Percentiles rank a stretch among this genome's conserved stretches.
Evolutionary conservation across 1,140 invertebrate genomes (phyloP).

Genomic region (Chymomyza costata): DNA sequence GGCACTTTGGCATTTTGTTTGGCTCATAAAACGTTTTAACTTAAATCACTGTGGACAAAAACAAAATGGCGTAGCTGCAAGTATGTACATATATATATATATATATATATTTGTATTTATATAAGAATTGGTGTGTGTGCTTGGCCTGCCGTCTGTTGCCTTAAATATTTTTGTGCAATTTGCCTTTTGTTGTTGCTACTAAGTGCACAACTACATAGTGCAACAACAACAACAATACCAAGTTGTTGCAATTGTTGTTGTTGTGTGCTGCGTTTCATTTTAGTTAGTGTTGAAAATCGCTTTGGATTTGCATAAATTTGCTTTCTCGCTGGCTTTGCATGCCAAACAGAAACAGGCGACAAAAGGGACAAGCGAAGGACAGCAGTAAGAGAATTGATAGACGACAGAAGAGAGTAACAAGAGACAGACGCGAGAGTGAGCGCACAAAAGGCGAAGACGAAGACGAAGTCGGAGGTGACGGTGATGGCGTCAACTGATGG

Average conservation of each 20-base stretch:
- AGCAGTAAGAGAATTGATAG: no score
- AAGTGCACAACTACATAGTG: no score
- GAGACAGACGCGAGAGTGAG: no score
- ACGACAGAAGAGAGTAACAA: no score
- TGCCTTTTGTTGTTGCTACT: constrained; percentile 25
- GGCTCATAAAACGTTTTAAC: constrained; percentile 40
- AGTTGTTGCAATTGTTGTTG: constrained; percentile 4
- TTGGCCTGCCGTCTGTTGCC: constrained; percentile 27
- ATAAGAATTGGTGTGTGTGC: constrained; percentile 26
- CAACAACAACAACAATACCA: background rate
- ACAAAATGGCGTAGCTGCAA: constrained; percentile 31
- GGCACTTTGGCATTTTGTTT: constrained; percentile 13
- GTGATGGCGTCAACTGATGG: no score
- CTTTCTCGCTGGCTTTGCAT: constrained; percentile 50
- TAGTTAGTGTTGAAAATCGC: constrained; percentile 70
- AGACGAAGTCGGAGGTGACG: background rate
- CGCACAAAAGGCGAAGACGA: background rate
- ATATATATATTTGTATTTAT: constrained; percentile 17
- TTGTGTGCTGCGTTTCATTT: constrained; percentile 46
- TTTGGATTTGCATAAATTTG: constrained; percentile 71
- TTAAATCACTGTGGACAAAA: constrained; percentile 61
- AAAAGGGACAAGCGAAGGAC: no score
- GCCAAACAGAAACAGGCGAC: constrained; percentile 11
- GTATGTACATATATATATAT: constrained; percentile 4
- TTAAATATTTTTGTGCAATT: constrained; percentile 71